Conservation (phyloP, 2,113 vertebrate species). For the Microcebus murinus region DNA sequence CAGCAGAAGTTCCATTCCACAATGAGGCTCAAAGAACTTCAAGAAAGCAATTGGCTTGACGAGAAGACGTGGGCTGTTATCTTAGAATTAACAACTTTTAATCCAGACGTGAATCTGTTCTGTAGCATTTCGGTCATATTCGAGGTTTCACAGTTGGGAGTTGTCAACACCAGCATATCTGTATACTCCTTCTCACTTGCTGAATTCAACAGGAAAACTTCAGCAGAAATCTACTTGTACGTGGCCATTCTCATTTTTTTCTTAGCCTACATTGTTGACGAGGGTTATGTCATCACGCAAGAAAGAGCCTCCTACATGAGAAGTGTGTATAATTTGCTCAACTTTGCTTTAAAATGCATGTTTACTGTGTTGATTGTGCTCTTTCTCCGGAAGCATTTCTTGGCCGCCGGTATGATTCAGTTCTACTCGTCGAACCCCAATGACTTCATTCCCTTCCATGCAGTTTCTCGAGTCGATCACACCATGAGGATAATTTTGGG, state of each 20-base stretch:
- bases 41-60: slow-evolving; percentile 80
- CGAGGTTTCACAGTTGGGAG: slow-evolving; percentile 77
- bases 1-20: slow-evolving; percentile 74
- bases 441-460: slow-evolving; percentile 82
- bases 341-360: slow-evolving; percentile 64
- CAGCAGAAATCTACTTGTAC: slow-evolving; percentile 55
- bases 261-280: neutral
- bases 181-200: slow-evolving; percentile 77
- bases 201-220: slow-evolving; percentile 51
- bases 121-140: slow-evolving; percentile 81
- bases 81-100: slow-evolving; percentile 81
- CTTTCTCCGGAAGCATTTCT: slow-evolving; percentile 61
- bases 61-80: slow-evolving; percentile 83
- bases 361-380: slow-evolving; percentile 68
- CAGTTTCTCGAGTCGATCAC: slow-evolving; percentile 73
- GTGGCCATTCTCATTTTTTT: slow-evolving; percentile 67
- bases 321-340: slow-evolving; percentile 68
- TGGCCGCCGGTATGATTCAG: slow-evolving; percentile 38
- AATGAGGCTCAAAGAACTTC: slow-evolving; percentile 65
- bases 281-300: slow-evolving; percentile 42
- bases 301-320: slow-evolving; percentile 66
- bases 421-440: slow-evolving; percentile 51
- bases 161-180: slow-evolving; percentile 70
- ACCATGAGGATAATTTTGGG: slow-evolving; percentile 67
- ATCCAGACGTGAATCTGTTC: slow-evolving; percentile 74